These are phyloP conservation scores for Rhingia campestris DNA, from an alignment of 2,888 invertebrate species.

Conservation along the genomic window DNA sequence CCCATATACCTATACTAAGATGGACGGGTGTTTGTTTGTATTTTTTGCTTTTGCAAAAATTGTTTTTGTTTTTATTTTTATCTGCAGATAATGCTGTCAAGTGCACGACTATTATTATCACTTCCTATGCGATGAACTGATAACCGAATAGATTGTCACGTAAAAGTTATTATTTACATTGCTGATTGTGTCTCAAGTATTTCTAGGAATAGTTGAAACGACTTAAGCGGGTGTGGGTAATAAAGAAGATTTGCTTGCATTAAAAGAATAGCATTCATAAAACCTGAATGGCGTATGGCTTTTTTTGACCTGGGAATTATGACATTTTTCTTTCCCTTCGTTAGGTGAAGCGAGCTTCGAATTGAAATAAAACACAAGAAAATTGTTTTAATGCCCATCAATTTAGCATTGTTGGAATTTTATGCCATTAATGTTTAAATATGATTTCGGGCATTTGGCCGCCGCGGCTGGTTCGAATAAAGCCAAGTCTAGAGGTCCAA, in stretches of 20 bases:
- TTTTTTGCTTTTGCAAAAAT: constrained; percentile 22
- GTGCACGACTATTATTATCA: constrained; percentile 17
- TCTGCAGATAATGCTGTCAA: constrained; percentile 29
- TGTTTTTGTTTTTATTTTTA: constrained; percentile 24
- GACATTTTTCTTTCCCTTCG: no score
- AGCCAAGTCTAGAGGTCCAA: no score
- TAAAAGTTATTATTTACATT: constrained; percentile 12
- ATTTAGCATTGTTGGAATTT: no score
- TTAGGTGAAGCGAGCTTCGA: no score
- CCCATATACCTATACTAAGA: not conserved
- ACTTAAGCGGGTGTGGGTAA: not conserved
- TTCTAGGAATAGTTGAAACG: constrained; percentile 7
- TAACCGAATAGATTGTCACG: constrained; percentile 29
- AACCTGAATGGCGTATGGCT: no score
- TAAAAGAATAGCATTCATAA: no score
- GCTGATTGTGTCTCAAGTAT: not conserved
- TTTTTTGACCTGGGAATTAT: no score
- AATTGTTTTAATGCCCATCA: no score
- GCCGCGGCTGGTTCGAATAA: no score
- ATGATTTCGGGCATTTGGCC: no score
- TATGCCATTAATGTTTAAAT: no score
- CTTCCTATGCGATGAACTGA: constrained; percentile 37
- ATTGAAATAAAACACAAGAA: no score
- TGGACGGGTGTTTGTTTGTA: not conserved
- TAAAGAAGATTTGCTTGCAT: not conserved